These are phyloP conservation scores for Forbesichthys papilliferus DNA, from an alignment of 2,113 vertebrate species.

Conservation along the genomic window DNA sequence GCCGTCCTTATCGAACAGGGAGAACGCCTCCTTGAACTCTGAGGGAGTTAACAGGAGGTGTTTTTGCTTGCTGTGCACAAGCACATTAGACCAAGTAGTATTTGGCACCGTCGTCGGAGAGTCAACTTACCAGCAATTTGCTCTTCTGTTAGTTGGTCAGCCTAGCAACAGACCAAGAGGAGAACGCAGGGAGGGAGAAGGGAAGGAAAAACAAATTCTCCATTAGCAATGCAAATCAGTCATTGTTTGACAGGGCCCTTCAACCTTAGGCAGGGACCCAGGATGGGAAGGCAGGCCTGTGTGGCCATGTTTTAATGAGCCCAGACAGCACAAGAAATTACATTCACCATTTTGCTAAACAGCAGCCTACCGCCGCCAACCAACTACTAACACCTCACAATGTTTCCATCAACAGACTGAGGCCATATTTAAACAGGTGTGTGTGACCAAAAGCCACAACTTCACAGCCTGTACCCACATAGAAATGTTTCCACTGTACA, in stretches of 20 bases:
- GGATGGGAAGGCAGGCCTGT: no score
- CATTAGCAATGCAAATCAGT: neutral
- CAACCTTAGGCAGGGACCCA: neutral
- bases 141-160: constrained; percentile 97
- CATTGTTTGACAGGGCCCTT: neutral
- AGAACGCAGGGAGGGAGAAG: constrained; percentile 32
- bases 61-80: neutral
- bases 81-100: neutral
- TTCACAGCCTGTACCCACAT: neutral
- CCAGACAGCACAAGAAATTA: neutral
- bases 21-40: constrained; percentile 99
- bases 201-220: neutral
- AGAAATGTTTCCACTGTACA: neutral
- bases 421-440: neutral
- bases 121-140: constrained; percentile 91
- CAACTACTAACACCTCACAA: neutral
- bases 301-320: neutral
- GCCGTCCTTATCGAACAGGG: constrained; percentile 97
- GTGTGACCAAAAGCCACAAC: neutral
- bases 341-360: neutral
- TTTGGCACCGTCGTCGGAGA: neutral
- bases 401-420: no score
- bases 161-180: constrained; percentile 71
- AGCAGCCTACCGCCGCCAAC: neutral
- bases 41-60: constrained; percentile 24